phyloP scores from a whole-genome alignment of 1,140 invertebrate genomes.

The Pristionchus pacificus region DNA sequence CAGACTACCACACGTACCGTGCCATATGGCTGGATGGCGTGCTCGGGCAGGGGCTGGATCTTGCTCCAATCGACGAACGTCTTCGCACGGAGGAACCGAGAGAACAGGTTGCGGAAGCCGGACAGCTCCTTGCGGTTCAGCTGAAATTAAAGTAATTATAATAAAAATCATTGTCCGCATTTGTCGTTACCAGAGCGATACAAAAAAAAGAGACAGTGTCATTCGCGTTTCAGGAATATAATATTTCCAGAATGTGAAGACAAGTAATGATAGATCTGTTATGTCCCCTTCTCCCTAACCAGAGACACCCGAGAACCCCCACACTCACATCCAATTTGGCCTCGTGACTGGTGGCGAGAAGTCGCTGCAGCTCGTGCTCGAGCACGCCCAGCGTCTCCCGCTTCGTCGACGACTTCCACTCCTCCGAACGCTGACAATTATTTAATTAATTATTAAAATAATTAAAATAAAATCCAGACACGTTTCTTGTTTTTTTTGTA shows the following conservation, averaged over 20 bases:
- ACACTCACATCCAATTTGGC: constrained; percentile 33
- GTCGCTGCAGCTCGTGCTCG: constrained; percentile 45
- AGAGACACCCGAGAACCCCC: too few relatives aligned
- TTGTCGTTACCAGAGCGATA: too few relatives aligned
- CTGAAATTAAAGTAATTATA: constrained; percentile 36
- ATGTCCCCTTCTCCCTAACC: too few relatives aligned
- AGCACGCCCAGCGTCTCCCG: constrained; percentile 44
- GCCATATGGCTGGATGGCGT: constrained; percentile 43
- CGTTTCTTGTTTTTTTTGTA: background rate
- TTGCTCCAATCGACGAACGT: constrained; percentile 52
- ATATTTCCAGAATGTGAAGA: too few relatives aligned
- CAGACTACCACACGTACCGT: too few relatives aligned
- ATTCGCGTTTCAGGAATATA: too few relatives aligned
- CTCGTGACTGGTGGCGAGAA: constrained; percentile 37
- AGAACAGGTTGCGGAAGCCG: constrained; percentile 49
- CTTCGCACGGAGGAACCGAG: constrained; percentile 50
- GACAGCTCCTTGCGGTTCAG: constrained; percentile 47
- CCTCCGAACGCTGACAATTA: constrained; percentile 48
- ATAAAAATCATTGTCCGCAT: constrained; percentile 13
- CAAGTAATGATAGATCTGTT: too few relatives aligned
- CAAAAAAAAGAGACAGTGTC: too few relatives aligned
- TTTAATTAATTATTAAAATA: constrained; percentile 14
- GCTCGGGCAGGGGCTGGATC: constrained; percentile 51
- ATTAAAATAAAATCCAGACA: background rate
- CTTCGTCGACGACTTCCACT: constrained; percentile 56